Evolutionary conservation across 2,797 vertebrate genomes (phyloP).

Genomic region (Luscinia luscinia): DNA sequence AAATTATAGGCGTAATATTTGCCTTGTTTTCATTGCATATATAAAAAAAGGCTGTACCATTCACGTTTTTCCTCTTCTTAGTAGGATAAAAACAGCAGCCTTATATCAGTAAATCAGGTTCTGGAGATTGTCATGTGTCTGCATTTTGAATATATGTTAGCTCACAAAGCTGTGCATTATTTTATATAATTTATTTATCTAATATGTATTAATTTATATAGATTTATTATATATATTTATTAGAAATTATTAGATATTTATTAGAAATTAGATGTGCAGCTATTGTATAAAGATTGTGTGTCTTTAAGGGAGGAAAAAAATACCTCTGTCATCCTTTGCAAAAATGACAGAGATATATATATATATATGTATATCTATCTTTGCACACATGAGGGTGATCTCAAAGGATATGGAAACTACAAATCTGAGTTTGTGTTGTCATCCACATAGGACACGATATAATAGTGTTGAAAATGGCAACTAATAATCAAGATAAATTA

Average conservation of each 20-base stretch:
- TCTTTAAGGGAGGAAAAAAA: background rate
- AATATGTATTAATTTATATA: background rate
- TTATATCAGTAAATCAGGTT: background rate
- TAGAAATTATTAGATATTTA: no score
- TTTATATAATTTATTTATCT: background rate
- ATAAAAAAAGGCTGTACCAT: background rate
- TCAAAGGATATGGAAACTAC: background rate
- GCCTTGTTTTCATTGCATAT: background rate
- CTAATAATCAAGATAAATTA: background rate
- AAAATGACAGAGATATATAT: background rate
- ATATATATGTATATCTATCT: no score
- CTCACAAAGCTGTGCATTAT: background rate
- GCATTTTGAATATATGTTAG: background rate
- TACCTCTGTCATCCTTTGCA: background rate
- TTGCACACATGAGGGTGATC: background rate
- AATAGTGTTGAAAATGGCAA: background rate
- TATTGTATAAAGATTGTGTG: background rate
- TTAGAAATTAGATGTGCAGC: background rate
- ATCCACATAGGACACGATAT: background rate
- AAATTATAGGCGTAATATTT: background rate
- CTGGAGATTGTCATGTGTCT: background rate
- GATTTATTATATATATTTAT: no score
- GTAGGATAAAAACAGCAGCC: background rate
- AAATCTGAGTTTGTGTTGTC: background rate
- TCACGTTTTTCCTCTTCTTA: background rate